Base-by-base conservation (phyloP, 2,888 invertebrate species). In the Agriopis aurantiaria region DNA sequence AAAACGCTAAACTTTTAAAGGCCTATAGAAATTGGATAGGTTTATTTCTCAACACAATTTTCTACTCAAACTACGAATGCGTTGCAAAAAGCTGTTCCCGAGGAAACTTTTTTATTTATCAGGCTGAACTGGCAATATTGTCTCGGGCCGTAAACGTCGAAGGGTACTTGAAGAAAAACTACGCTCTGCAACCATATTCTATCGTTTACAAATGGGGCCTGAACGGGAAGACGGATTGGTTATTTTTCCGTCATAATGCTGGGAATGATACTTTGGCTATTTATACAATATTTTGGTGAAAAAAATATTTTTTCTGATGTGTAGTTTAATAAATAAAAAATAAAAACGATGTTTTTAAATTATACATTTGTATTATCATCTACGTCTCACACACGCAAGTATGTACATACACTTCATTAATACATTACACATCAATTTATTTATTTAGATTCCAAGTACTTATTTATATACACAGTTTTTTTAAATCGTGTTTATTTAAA, bases 21-120 rank as follows among this genome's bases (percentile, higher is more conserved):
- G 48, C 64, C 69, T 57, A 63, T 53, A 49, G 56, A 59, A 64
- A 68, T 71, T 0, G 52, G 68, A 65, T 71, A 52, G 53, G 69
- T 71, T 75, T 65, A 61, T 62, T 68, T 68, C 65, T 52, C 73
- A 60, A 77, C 77, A 75, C 77, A 77, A 75, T 77, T 77, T 77
- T 77, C 75, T 70, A 77, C 77, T 77, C 63, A 57, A 77, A 73
- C 65, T 73, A 71, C 68, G 68, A 69, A 63, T 65, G 71, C 59
- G 56, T 62, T 61, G 52, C 66, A 73, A 71, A 75, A 74, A 73
- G 70, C 59, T 63, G 71, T 68, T 71, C 71, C 46, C 61, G 65
- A 65, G 57, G 41, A 74, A 76, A 75, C 66, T 75, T 77, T 74
- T 77, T 75, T 75, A 75, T 75, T 69, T 74, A 77, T 75, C 72